A percentile compares a stretch with the other conserved stretches of the same genome.
These are phyloP conservation scores for Callaeas wilsoni DNA, from an alignment of 2,113 vertebrate genomes.

Conservation along the genomic window DNA sequence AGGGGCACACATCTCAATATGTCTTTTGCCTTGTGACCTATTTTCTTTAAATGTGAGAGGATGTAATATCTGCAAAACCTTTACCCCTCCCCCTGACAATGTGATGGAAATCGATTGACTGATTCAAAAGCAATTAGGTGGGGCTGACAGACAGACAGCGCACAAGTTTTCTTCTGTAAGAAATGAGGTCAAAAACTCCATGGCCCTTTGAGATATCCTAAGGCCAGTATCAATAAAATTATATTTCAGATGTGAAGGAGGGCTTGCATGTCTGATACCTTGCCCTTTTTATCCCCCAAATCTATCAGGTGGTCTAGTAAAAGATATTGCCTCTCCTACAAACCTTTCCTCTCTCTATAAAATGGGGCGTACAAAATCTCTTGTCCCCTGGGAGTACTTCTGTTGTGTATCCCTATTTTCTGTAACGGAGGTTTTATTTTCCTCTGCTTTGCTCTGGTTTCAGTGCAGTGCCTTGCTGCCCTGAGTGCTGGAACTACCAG, in stretches of 20 bases:
- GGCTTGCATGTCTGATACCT: not conserved
- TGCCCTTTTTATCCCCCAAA: not conserved
- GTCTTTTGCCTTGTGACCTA: conserved; percentile 37
- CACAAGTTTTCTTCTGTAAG: conserved; percentile 5
- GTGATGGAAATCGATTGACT: conserved; percentile 59
- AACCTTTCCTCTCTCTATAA: not conserved
- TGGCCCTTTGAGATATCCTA: not conserved
- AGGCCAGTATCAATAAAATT: conserved; percentile 33
- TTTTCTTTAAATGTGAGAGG: conserved; percentile 40
- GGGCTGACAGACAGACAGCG: conserved; percentile 27
- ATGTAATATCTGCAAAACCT: conserved; percentile 41
- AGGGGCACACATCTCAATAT: not conserved
- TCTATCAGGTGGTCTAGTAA: conserved; percentile 8
- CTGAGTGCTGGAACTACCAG: not conserved
- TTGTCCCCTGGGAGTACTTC: not conserved
- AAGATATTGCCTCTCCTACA: not conserved
- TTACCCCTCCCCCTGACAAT: conserved; percentile 23
- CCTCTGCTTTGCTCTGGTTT: not conserved
- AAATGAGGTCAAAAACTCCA: not conserved
- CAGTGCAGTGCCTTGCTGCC: not conserved
- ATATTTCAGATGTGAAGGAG: conserved; percentile 17
- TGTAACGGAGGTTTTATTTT: not conserved
- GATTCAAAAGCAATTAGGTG: conserved; percentile 55
- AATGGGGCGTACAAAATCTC: not conserved
- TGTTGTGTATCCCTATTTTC: not conserved